phyloP scores from a whole-genome alignment of 2,888 invertebrate genomes.

The Marronus borbonicus region DNA sequence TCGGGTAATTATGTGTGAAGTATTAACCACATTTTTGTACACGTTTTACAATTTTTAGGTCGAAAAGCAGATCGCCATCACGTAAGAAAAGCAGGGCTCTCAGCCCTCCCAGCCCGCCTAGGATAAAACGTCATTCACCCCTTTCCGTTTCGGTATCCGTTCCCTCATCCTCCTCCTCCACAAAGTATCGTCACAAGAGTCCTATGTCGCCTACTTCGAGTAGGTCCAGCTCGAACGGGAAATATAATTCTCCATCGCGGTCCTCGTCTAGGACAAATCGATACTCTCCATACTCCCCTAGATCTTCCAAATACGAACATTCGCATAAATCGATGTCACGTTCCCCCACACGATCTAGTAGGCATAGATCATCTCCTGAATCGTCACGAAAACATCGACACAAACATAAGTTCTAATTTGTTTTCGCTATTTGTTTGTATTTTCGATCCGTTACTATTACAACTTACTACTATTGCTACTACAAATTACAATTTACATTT shows the following conservation, averaged over 20 bases:
- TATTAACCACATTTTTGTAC: conserved; percentile 47
- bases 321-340: conserved; percentile 50
- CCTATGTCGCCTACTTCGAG: conserved; percentile 63
- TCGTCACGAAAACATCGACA: conserved; percentile 72
- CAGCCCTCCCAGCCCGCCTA: conserved; percentile 68
- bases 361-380: conserved; percentile 66
- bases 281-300: conserved; percentile 65
- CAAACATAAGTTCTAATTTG: conserved; percentile 72
- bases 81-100: conserved; percentile 66
- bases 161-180: conserved; percentile 60
- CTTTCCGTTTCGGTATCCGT: conserved; percentile 49
- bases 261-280: conserved; percentile 57
- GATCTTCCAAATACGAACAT: conserved; percentile 63
- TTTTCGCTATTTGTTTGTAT: not conserved
- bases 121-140: conserved; percentile 68
- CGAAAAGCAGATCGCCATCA: conserved; percentile 69
- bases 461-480: not conserved
- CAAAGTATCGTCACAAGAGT: conserved; percentile 60
- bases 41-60: conserved; percentile 61
- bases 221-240: conserved; percentile 61
- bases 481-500: conserved; percentile 30
- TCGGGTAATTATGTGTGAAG: conserved; percentile 24
- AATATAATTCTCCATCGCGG: conserved; percentile 65
- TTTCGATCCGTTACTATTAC: conserved; percentile 2
- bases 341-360: conserved; percentile 49